Percentiles rank a stretch among this genome's conserved stretches.
Conservation (phyloP, 1,140 invertebrate genomes). For the Papilio polytes region DNA sequence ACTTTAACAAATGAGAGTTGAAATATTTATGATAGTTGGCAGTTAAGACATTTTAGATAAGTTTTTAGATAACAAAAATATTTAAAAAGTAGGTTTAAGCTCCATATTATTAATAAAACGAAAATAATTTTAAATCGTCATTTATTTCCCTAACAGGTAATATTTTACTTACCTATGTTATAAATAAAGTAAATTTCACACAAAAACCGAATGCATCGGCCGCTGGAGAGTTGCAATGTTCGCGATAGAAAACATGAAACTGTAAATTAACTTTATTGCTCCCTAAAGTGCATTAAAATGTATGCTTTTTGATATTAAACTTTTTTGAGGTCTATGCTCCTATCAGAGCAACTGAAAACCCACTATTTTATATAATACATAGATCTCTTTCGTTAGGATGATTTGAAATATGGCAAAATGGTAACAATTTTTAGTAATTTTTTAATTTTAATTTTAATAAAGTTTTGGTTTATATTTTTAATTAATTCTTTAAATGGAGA, state of each 20-base stretch:
- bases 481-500: background rate
- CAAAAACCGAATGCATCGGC: slow-evolving; percentile 14
- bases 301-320: slow-evolving; percentile 25
- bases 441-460: background rate
- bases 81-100: background rate
- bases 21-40: too few species aligned
- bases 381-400: background rate
- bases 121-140: background rate
- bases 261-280: slow-evolving; percentile 27
- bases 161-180: background rate
- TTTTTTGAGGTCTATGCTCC: background rate
- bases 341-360: background rate
- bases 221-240: slow-evolving; percentile 29
- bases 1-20: too few species aligned
- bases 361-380: background rate
- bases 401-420: too few species aligned
- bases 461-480: background rate
- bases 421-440: too few species aligned
- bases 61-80: background rate
- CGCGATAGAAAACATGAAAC: slow-evolving; percentile 29
- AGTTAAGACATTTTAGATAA: background rate
- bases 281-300: slow-evolving; percentile 26
- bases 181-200: slow-evolving; percentile 19
- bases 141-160: background rate
- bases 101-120: background rate